phyloP scores from a whole-genome alignment of 2,888 invertebrate species.

The Muschampia plurimacula region DNA sequence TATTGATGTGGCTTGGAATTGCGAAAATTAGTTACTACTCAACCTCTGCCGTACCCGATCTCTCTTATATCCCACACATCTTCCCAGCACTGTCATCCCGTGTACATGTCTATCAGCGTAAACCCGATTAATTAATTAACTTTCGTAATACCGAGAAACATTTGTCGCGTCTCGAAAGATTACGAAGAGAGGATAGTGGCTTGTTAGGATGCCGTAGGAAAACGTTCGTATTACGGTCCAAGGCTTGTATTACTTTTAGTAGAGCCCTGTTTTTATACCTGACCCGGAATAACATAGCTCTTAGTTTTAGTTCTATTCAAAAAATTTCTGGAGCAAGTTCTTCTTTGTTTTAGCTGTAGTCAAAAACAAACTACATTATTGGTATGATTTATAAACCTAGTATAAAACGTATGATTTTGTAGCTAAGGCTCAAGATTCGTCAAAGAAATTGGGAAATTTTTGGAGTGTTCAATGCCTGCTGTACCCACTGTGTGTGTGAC shows the following conservation, averaged over 20 bases:
- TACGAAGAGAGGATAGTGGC: background rate
- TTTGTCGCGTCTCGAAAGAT: slow-evolving; percentile 19
- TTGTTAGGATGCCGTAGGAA: slow-evolving; percentile 4
- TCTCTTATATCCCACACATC: slow-evolving; percentile 9
- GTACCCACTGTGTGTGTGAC: too few relatives aligned
- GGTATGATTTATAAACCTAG: too few relatives aligned
- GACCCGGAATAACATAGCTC: background rate
- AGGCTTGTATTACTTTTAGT: background rate
- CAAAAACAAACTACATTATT: too few relatives aligned
- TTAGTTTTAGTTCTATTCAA: background rate
- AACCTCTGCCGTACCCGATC: background rate
- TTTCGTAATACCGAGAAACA: slow-evolving; percentile 22
- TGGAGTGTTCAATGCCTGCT: too few relatives aligned
- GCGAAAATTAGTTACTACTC: background rate
- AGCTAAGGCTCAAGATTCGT: too few relatives aligned
- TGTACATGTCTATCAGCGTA: slow-evolving; percentile 29
- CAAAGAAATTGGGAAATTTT: too few relatives aligned
- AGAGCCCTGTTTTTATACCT: background rate
- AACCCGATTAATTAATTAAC: slow-evolving; percentile 31
- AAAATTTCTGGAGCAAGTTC: background rate
- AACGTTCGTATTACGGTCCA: background rate
- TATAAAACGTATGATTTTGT: too few relatives aligned
- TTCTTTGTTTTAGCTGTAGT: too few relatives aligned
- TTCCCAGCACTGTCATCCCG: slow-evolving; percentile 16
- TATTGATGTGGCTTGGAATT: too few relatives aligned